Evolutionary conservation across 2,888 invertebrate species (phyloP).

Genomic region (Tenthredo distinguenda): DNA sequence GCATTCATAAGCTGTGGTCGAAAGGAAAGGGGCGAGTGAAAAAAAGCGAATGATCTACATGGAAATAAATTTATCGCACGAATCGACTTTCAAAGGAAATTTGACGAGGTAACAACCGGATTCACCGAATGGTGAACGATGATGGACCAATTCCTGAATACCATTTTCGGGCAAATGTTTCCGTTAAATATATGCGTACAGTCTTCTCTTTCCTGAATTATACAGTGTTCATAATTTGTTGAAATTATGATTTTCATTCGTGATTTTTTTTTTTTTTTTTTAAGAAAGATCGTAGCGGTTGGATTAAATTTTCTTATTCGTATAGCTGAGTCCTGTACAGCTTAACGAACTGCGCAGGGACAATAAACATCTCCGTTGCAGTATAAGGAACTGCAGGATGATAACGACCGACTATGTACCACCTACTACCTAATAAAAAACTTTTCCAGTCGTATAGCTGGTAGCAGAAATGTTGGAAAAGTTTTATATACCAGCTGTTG

Average conservation of each 20-base stretch:
- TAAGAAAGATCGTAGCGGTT: too few relatives aligned
- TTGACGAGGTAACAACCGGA: not conserved
- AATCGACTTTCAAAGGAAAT: not conserved
- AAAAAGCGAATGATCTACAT: not conserved
- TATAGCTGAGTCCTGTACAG: not conserved
- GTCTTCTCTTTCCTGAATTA: too few relatives aligned
- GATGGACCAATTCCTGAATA: not conserved
- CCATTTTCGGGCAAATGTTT: not conserved
- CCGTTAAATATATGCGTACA: too few relatives aligned
- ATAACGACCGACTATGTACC: slow-evolving; percentile 27
- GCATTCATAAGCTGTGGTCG: not conserved
- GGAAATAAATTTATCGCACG: not conserved
- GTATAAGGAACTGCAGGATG: slow-evolving; percentile 28
- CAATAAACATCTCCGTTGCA: slow-evolving; percentile 18
- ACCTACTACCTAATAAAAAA: not conserved
- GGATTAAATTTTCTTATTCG: not conserved
- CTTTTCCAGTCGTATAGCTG: not conserved
- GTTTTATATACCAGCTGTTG: slow-evolving; percentile 10
- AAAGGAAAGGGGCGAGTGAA: not conserved
- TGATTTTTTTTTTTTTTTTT: not conserved
- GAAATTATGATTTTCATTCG: not conserved
- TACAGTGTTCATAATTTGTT: too few relatives aligned
- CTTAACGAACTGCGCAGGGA: not conserved
- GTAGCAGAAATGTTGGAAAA: not conserved
- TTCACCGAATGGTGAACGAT: not conserved